These are phyloP conservation scores for Nettapus auritus DNA, from an alignment of 2,113 vertebrate species.

Conservation along the genomic window DNA sequence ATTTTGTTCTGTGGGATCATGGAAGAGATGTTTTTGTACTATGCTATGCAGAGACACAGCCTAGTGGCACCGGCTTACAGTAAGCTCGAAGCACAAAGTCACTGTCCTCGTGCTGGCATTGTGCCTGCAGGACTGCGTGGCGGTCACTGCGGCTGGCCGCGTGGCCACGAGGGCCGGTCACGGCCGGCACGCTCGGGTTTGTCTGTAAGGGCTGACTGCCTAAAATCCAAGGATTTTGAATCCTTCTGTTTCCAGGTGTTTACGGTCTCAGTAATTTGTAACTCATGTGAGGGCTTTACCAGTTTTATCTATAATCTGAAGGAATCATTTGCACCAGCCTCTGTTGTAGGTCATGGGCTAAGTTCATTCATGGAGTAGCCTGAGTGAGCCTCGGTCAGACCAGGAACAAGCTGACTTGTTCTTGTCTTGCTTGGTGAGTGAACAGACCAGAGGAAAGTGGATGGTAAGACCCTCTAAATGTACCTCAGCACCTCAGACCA, in stretches of 20 bases:
- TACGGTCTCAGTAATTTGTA: not conserved
- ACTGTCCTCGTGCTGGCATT: not conserved
- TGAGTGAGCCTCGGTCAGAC: not conserved
- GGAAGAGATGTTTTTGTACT: not conserved
- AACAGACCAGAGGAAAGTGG: not conserved
- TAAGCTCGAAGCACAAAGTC: not conserved
- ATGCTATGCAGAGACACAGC: not conserved
- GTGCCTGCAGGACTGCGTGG: not conserved
- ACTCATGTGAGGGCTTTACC: not conserved
- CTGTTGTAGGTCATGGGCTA: not conserved
- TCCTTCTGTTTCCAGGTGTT: not conserved
- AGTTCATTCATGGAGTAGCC: not conserved
- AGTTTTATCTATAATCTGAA: not conserved
- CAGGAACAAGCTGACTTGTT: not conserved
- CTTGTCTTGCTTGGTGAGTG: not conserved
- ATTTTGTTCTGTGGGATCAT: not conserved
- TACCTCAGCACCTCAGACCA: not conserved
- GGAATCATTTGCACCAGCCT: not conserved
- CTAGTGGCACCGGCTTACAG: not conserved
- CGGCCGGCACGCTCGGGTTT: not conserved
- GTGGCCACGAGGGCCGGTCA: not conserved
- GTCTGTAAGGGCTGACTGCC: not conserved
- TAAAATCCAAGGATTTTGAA: not conserved
- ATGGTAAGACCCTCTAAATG: not conserved
- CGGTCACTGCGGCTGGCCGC: not conserved